Percentiles rank a stretch among this genome's conserved stretches.
These are phyloP conservation scores for Sebastolobus alascanus DNA, from an alignment of 2,797 vertebrate genomes.

Conservation along the genomic window DNA sequence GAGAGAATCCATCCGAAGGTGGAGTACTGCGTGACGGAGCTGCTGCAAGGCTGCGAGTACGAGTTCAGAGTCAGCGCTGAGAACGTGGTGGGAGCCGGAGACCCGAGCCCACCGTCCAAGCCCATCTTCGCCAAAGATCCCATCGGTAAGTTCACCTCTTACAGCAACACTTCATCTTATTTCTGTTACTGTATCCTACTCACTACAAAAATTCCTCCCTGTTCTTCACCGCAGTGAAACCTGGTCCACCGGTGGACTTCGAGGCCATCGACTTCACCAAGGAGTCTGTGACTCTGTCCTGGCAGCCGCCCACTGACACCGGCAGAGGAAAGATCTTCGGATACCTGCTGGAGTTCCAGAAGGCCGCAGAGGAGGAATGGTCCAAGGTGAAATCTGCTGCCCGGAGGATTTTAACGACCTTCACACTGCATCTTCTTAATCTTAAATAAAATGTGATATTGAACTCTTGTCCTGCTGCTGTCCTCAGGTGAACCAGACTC, in stretches of 20 bases:
- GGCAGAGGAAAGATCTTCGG: constrained; percentile 97
- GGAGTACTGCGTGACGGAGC: constrained; percentile 93
- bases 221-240: constrained; percentile 86
- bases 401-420: neutral
- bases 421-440: neutral
- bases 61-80: constrained; percentile 98
- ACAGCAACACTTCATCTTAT: neutral
- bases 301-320: constrained; percentile 93
- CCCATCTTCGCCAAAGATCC: constrained; percentile 97
- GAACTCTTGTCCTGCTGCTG: neutral
- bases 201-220: neutral
- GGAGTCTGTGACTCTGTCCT: constrained; percentile 93
- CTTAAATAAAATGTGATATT: neutral
- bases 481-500: constrained; percentile 91
- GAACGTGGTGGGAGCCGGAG: constrained; percentile 95
- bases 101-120: constrained; percentile 97
- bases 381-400: constrained; percentile 75
- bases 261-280: constrained; percentile 93
- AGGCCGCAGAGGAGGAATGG: constrained; percentile 97
- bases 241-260: constrained; percentile 92
- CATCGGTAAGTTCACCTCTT: constrained; percentile 86
- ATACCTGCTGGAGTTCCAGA: constrained; percentile 96
- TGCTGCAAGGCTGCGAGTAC: constrained; percentile 96
- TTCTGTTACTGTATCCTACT: neutral
- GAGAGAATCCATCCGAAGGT: constrained; percentile 91